phyloP scores from a whole-genome alignment of 2,797 vertebrate species.

The Anguilla anguilla region DNA sequence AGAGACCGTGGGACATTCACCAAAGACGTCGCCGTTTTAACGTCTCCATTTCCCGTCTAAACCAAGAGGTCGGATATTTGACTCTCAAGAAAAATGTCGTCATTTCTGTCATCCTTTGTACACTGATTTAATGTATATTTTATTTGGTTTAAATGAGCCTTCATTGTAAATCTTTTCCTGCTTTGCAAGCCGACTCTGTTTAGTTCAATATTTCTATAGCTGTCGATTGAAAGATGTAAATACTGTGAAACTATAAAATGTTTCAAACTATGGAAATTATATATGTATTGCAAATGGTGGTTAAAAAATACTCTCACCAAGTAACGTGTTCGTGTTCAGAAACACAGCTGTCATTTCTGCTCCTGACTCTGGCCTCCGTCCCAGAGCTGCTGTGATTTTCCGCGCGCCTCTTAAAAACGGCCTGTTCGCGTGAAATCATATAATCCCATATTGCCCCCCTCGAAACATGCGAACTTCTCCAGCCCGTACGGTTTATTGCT shows the following conservation, averaged over 20 bases:
- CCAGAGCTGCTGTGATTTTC: constrained; percentile 42
- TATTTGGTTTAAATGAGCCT: constrained; percentile 57
- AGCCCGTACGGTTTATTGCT: constrained; percentile 28
- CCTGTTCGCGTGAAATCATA: constrained; percentile 15
- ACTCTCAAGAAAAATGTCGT: constrained; percentile 34
- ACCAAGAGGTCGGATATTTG: constrained; percentile 39
- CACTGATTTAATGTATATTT: constrained; percentile 56
- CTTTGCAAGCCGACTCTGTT: constrained; percentile 42
- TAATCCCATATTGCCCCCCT: not conserved
- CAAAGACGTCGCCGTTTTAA: constrained; percentile 75
- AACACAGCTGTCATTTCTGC: constrained; percentile 26
- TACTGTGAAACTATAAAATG: constrained; percentile 65
- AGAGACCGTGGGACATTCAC: constrained; percentile 71
- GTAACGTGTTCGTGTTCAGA: constrained; percentile 34
- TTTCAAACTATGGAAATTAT: constrained; percentile 59
- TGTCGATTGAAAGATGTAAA: constrained; percentile 65
- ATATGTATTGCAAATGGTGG: constrained; percentile 59
- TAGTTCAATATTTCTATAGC: constrained; percentile 61
- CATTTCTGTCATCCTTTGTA: constrained; percentile 55
- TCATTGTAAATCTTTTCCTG: constrained; percentile 48
- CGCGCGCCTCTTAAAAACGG: constrained; percentile 6
- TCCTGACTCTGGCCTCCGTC: constrained; percentile 10
- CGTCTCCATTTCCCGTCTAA: constrained; percentile 42
- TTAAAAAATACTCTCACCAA: constrained; percentile 37
- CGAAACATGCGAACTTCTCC: constrained; percentile 25